Evolutionary conservation across 2,888 invertebrate genomes (phyloP).

Genomic region (Chirona hameri): DNA sequence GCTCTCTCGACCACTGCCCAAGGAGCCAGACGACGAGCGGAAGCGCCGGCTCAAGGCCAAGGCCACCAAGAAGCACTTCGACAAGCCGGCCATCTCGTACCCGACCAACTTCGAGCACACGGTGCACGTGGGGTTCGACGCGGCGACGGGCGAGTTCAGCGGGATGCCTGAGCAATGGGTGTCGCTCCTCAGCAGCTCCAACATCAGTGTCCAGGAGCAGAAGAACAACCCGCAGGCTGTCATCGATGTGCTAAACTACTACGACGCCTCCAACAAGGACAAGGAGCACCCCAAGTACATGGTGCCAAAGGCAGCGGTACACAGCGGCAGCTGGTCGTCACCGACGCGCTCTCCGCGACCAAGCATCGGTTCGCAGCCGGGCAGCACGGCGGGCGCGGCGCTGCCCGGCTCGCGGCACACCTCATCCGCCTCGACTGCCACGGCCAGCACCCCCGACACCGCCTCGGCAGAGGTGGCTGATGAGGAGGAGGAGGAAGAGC

Average conservation of each 20-base stretch:
- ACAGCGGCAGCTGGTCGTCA: not conserved
- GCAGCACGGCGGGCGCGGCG: not conserved
- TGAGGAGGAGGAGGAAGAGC: constrained; percentile 35
- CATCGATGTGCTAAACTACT: constrained; percentile 95
- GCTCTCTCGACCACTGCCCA: constrained; percentile 65
- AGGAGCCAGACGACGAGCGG: constrained; percentile 65
- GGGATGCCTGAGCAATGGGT: constrained; percentile 99
- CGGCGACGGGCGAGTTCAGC: constrained; percentile 97
- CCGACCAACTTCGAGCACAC: constrained; percentile 98
- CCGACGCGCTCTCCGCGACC: not conserved
- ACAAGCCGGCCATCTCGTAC: constrained; percentile 95
- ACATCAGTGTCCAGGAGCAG: constrained; percentile 98
- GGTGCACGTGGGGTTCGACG: constrained; percentile 97
- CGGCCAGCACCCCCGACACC: constrained; percentile 8
- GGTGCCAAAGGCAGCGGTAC: constrained; percentile 63
- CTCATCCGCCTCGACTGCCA: constrained; percentile 1
- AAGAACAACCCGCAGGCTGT: constrained; percentile 99
- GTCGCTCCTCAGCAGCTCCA: constrained; percentile 89
- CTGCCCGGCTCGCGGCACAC: constrained; percentile 24
- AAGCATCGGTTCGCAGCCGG: not conserved
- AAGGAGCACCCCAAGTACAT: constrained; percentile 85
- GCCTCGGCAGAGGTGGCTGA: not conserved
- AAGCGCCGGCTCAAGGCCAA: constrained; percentile 75
- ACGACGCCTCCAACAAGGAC: constrained; percentile 83
- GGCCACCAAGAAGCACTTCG: constrained; percentile 69